A percentile compares a stretch with the other conserved stretches of the same genome.
phyloP scores from a whole-genome alignment of 2,797 vertebrate species.

The Rousettus madagascariensis region DNA sequence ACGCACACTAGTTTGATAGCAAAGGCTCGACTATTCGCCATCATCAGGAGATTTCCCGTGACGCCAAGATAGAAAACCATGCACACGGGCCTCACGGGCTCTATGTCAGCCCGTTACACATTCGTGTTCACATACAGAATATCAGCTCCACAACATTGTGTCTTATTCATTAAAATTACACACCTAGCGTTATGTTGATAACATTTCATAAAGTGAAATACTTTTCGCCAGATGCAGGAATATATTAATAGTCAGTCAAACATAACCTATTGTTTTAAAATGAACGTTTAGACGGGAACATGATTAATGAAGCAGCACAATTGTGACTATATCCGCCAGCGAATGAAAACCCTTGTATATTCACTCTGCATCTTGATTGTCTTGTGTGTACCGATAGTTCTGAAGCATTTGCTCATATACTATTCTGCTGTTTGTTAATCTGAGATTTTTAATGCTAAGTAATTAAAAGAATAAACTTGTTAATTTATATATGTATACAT shows the following conservation, averaged over 20 bases:
- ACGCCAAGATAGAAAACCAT: neutral
- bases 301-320: neutral
- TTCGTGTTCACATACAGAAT: neutral
- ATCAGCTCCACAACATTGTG: neutral
- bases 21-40: neutral
- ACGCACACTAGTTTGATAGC: neutral
- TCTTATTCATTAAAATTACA: neutral
- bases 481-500: neutral
- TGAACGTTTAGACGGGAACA: neutral
- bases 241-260: neutral
- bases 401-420: slow-evolving; percentile 2
- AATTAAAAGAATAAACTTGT: slow-evolving; percentile 67
- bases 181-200: neutral
- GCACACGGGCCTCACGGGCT: neutral
- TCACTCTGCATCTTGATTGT: neutral
- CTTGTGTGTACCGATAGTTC: neutral
- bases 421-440: slow-evolving; percentile 43
- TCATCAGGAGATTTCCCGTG: neutral
- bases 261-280: neutral
- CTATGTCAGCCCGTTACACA: neutral
- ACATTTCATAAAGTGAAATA: neutral
- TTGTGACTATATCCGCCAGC: neutral
- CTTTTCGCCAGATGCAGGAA: neutral
- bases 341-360: neutral
- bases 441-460: neutral